Percentiles rank a stretch among this genome's conserved stretches.
These are phyloP conservation scores for Drosophila saltans DNA, from an alignment of 1,140 invertebrate genomes.

Conservation along the genomic window DNA sequence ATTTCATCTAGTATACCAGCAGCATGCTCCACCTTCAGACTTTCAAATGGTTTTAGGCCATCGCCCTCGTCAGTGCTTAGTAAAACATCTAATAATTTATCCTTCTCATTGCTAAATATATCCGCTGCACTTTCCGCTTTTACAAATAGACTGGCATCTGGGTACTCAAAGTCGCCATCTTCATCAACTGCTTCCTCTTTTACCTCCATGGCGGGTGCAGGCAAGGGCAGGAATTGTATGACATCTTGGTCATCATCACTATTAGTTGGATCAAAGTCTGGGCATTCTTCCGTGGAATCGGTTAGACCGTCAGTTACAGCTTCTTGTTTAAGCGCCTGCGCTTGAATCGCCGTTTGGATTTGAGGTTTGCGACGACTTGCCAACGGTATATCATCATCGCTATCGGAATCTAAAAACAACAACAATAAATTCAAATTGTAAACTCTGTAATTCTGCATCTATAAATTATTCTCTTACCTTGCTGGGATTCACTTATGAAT, in stretches of 20 bases:
- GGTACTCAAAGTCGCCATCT: constrained; percentile 62
- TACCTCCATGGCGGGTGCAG: constrained; percentile 53
- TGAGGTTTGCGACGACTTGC: constrained; percentile 56
- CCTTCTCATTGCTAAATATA: constrained; percentile 75
- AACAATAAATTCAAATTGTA: neutral
- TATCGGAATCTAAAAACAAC: constrained; percentile 24
- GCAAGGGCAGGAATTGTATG: constrained; percentile 49
- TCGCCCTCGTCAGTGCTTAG: constrained; percentile 59
- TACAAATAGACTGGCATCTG: constrained; percentile 65
- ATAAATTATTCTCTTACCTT: neutral
- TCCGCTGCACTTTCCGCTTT: constrained; percentile 63
- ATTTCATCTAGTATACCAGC: constrained; percentile 70
- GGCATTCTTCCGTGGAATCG: constrained; percentile 72
- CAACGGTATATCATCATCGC: constrained; percentile 66
- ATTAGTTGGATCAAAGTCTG: constrained; percentile 69
- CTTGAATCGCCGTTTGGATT: constrained; percentile 19
- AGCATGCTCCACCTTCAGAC: constrained; percentile 65
- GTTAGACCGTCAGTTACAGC: constrained; percentile 41
- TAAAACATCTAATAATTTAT: constrained; percentile 66
- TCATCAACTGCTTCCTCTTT: constrained; percentile 66
- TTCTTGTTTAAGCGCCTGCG: constrained; percentile 57
- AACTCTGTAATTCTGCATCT: neutral
- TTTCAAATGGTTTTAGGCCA: constrained; percentile 61
- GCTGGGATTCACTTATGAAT: constrained; percentile 8
- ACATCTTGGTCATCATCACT: constrained; percentile 59